Evolutionary conservation across 2,888 invertebrate species (phyloP).

Genomic region (Mimas tiliae): DNA sequence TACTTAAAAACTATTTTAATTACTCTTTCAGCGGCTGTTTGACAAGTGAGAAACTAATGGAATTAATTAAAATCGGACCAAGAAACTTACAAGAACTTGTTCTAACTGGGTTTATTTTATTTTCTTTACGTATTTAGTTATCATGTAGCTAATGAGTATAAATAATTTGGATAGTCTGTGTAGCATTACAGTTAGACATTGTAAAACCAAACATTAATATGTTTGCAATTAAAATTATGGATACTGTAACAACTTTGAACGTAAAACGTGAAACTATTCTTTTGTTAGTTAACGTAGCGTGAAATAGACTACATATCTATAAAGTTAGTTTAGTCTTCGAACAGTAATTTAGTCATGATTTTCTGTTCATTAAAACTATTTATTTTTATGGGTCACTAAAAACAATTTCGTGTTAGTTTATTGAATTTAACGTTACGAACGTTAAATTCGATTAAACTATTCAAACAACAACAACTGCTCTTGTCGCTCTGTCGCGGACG

Average conservation of each 20-base stretch:
- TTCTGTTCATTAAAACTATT: background rate
- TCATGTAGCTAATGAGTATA: background rate
- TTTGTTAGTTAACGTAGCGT: constrained; percentile 1
- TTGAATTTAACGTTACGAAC: no score
- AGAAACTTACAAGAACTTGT: constrained; percentile 58
- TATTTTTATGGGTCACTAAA: no score
- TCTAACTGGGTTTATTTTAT: constrained; percentile 59
- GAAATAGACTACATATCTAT: background rate
- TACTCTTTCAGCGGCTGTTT: constrained; percentile 68
- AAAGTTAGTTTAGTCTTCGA: background rate
- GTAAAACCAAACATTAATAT: background rate
- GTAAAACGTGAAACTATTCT: constrained; percentile 9
- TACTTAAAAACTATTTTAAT: background rate
- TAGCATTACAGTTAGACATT: constrained; percentile 14
- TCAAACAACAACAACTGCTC: no score
- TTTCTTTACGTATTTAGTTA: constrained; percentile 40
- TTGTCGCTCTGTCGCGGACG: no score
- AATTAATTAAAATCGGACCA: constrained; percentile 52
- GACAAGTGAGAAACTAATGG: constrained; percentile 56
- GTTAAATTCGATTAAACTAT: no score
- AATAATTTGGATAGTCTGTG: background rate
- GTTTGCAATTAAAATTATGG: constrained; percentile 25
- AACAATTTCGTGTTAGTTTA: no score
- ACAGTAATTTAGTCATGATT: background rate
- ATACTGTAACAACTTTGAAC: background rate